These are phyloP conservation scores for Alca torda DNA, from an alignment of 2,797 vertebrate genomes.

Conservation along the genomic window DNA sequence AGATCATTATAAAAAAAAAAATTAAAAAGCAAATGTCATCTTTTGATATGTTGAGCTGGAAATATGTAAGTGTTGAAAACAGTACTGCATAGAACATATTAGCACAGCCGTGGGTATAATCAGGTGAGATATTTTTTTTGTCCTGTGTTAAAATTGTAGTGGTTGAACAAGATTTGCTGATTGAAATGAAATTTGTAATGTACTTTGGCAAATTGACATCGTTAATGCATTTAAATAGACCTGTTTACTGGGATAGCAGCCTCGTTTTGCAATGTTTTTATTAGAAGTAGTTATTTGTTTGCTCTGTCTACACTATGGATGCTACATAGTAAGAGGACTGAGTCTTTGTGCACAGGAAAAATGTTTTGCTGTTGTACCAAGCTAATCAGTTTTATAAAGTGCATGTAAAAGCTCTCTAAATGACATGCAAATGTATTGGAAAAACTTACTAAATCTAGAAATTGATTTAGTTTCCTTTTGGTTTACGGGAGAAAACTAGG, in stretches of 20 bases:
- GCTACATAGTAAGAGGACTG: slow-evolving; percentile 25
- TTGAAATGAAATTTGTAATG: slow-evolving; percentile 42
- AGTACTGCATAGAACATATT: not conserved
- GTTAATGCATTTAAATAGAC: slow-evolving; percentile 67
- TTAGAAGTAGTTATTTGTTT: slow-evolving; percentile 48
- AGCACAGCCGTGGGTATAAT: not conserved
- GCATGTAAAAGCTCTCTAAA: not conserved
- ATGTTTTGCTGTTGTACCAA: not conserved
- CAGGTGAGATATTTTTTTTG: not conserved
- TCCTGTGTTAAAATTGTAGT: slow-evolving; percentile 6
- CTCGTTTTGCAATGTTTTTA: slow-evolving; percentile 55
- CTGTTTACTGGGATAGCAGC: slow-evolving; percentile 52
- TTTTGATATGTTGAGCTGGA: not conserved
- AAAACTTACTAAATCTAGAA: not conserved
- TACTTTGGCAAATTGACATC: slow-evolving; percentile 38
- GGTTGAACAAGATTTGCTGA: slow-evolving; percentile 8
- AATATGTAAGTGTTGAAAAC: not conserved
- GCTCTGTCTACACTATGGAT: not conserved
- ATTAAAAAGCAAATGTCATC: not conserved
- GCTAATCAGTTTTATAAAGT: not conserved
- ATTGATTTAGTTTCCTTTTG: not conserved
- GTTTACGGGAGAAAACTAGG: not conserved
- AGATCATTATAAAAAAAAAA: not conserved
- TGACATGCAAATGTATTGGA: not conserved
- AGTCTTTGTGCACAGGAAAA: not conserved